Percentiles rank a stretch among this genome's conserved stretches.
Conservation (phyloP, 23 tunicate genomes). For the Styela clava region DNA sequence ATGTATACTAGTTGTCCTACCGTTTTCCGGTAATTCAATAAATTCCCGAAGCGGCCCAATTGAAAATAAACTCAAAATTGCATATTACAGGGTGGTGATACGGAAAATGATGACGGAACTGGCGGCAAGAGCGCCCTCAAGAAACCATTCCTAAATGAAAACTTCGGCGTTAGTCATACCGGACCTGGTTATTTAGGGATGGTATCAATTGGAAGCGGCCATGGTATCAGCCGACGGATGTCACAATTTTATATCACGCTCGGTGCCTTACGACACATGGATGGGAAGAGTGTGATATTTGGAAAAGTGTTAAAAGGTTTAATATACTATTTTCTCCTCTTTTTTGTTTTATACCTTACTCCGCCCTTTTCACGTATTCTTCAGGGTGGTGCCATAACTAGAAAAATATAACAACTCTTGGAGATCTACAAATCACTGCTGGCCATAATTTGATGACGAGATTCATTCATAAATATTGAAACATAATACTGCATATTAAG, state of each 20-base stretch:
- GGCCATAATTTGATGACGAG: too few relatives aligned
- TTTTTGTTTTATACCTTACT: too few relatives aligned
- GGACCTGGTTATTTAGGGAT: constrained; percentile 59
- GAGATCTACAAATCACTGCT: too few relatives aligned
- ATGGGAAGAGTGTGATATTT: constrained; percentile 48
- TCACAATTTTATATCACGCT: constrained; percentile 76
- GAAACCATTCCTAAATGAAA: constrained; percentile 59
- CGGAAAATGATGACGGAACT: constrained; percentile 69
- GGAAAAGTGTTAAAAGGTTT: constrained; percentile 68
- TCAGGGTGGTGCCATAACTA: too few relatives aligned
- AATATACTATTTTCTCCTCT: neutral
- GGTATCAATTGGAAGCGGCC: constrained; percentile 50
- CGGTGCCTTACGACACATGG: constrained; percentile 16
- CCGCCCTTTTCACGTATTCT: too few relatives aligned
- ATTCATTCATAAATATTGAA: too few relatives aligned
- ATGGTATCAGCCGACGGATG: constrained; percentile 41
- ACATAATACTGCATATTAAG: too few relatives aligned
- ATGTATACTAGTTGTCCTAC: too few relatives aligned
- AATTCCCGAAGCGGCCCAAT: too few relatives aligned
- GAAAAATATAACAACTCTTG: too few relatives aligned
- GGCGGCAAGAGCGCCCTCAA: constrained; percentile 70
- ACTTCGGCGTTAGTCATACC: constrained; percentile 44
- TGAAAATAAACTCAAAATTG: too few relatives aligned
- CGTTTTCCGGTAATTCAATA: too few relatives aligned
- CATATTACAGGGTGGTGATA: constrained; percentile 93